Conservation (phyloP, 2,113 vertebrate genomes). For the Scolopax mira region DNA sequence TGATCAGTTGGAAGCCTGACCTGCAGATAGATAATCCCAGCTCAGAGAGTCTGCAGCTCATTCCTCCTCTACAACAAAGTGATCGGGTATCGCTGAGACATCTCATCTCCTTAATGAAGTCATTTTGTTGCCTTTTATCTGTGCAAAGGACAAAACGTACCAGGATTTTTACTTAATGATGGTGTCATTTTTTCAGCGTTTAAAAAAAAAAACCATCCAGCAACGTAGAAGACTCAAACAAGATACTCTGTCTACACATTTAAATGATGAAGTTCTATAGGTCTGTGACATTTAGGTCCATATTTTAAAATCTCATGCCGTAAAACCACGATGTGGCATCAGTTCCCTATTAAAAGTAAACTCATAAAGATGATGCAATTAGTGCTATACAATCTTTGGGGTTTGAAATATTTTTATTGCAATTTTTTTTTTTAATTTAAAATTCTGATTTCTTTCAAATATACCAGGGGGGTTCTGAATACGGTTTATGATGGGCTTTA, state of each 20-base stretch:
- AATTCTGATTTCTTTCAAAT: neutral
- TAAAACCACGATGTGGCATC: neutral
- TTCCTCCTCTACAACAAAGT: constrained; percentile 10
- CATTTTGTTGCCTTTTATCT: constrained; percentile 59
- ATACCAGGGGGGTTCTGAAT: neutral
- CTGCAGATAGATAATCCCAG: constrained; percentile 14
- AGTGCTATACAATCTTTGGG: neutral
- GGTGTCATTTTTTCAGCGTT: neutral
- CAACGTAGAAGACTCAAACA: neutral
- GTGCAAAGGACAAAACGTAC: constrained; percentile 34
- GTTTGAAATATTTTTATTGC: neutral
- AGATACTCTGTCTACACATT: neutral
- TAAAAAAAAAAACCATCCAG: neutral
- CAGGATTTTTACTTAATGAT: constrained; percentile 26
- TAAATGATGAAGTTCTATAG: neutral
- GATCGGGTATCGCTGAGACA: constrained; percentile 39
- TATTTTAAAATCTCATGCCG: neutral
- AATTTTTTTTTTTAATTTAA: neutral
- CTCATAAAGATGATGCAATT: neutral
- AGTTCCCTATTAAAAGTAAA: neutral
- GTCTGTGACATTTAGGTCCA: neutral
- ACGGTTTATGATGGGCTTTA: neutral
- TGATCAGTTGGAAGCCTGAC: constrained; percentile 31
- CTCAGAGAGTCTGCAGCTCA: neutral
- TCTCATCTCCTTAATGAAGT: constrained; percentile 52